These are phyloP conservation scores for Hydractinia symbiolongicarpus DNA, from an alignment of 30 jellyfish, hydroid and myxozoan species.

Conservation along the genomic window DNA sequence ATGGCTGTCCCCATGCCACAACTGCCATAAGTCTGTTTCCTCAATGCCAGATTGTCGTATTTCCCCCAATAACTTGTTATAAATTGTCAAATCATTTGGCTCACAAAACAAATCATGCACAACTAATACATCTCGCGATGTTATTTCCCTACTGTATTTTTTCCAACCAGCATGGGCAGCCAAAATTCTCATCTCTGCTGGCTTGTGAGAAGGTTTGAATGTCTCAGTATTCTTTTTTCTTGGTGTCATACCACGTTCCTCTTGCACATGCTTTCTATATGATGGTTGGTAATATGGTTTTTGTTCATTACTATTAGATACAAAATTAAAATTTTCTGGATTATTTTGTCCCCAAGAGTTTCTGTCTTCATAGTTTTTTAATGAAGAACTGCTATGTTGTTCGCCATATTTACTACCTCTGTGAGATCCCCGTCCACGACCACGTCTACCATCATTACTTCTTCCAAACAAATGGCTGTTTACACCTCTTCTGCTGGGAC, in stretches of 20 bases:
- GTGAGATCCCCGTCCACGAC: too few relatives aligned
- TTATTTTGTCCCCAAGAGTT: too few relatives aligned
- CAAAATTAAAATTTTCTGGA: too few relatives aligned
- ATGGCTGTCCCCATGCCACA: slow-evolving; percentile 45
- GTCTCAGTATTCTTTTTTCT: slow-evolving; percentile 34
- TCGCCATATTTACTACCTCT: too few relatives aligned
- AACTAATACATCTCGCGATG: slow-evolving; percentile 27
- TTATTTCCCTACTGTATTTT: slow-evolving; percentile 30
- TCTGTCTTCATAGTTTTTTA: too few relatives aligned
- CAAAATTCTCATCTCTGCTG: slow-evolving; percentile 35
- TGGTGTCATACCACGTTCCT: slow-evolving; percentile 8
- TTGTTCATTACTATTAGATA: too few relatives aligned
- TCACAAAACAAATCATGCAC: slow-evolving; percentile 28
- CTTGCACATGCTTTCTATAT: too few relatives aligned
- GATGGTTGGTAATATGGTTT: too few relatives aligned
- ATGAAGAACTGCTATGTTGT: too few relatives aligned
- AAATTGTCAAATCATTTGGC: slow-evolving; percentile 33
- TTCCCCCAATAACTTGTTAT: slow-evolving; percentile 24
- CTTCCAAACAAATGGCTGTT: slow-evolving; percentile 16
- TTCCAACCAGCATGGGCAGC: slow-evolving; percentile 11
- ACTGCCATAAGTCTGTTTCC: slow-evolving; percentile 34
- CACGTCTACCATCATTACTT: too few relatives aligned
- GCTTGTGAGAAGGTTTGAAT: slow-evolving; percentile 41
- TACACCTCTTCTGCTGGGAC: slow-evolving; percentile 24
- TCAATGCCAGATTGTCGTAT: slow-evolving; percentile 18